Base-by-base conservation (phyloP, 2,113 vertebrate genomes). In the Hydropotes inermis region DNA sequence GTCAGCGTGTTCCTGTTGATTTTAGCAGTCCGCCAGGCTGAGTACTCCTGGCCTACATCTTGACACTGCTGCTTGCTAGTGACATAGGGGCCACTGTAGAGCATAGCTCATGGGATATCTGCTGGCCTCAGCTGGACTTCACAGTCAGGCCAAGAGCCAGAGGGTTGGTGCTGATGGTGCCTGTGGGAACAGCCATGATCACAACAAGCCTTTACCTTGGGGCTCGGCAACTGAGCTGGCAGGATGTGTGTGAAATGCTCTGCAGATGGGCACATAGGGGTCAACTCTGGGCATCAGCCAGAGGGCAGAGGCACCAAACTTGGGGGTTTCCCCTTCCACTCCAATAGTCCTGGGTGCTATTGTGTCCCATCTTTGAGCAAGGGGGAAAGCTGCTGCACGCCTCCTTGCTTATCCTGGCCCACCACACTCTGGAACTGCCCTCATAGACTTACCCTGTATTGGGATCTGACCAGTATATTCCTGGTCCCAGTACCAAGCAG, bases 121-220 rank as follows among this genome's bases (percentile, higher is more conserved):
- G 6, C 30, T n/a, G 30, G 30, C 30, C 57, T 60, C 57, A 45
- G 70, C 39, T 27, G 30, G 55, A 27, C 74, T 91, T 47, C 3
- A 5, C 6, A 15, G 39, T 36, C 1, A 98, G 92, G 4, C 97
- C 0, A 61, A 99, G 99, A 88, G 83, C 0, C 0, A 99, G 99
- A 57, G 98, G 36, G 8, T 99, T 99, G 98, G 99, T 99, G 83
- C 97, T 98, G 4, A 99, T 99, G 0, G 98, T 98, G 96, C 99
- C 98, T 3, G 98, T 98, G 36, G 36, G 21, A 39, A 43, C 70
- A 74, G 70, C 36, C 11, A 0, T 6, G 3, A 25, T 25, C 70
- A 74, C 36, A 74, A 74, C 36, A 74, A 74, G 36, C 36, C 70
- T 43, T 74, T 21, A 43, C 36, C 70, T 74, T 39, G 70, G 70